Conservation (phyloP, 2,797 vertebrate genomes). For the Graptemys geographica region DNA sequence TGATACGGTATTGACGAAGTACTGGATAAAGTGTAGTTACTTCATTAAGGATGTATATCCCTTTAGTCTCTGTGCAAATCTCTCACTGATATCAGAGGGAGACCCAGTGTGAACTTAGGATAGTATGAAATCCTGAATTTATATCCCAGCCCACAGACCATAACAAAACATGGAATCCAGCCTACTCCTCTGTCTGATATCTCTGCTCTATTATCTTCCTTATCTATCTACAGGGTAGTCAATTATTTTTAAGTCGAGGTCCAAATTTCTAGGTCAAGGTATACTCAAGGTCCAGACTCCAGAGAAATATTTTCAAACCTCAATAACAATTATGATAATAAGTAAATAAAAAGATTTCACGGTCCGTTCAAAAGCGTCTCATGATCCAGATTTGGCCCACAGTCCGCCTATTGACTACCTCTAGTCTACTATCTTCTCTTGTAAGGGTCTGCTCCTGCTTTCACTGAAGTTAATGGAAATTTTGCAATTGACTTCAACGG, state of each 20-base stretch:
- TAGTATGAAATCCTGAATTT: background rate
- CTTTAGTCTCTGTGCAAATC: conserved; percentile 37
- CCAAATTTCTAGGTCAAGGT: too few species aligned
- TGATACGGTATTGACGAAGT: background rate
- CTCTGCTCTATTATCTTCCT: background rate
- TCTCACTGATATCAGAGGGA: conserved; percentile 38
- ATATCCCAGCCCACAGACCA: background rate
- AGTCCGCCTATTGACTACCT: too few species aligned
- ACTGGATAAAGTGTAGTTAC: background rate
- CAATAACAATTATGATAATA: too few species aligned
- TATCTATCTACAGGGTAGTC: background rate
- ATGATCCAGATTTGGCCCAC: too few species aligned
- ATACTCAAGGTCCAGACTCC: too few species aligned
- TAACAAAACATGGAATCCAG: background rate
- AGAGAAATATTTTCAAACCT: too few species aligned
- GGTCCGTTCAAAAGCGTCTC: too few species aligned
- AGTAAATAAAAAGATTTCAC: too few species aligned
- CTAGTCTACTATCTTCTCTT: conserved; percentile 1
- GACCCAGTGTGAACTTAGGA: conserved; percentile 30
- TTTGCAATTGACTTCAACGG: conserved; percentile 14
- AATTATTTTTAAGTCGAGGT: too few species aligned
- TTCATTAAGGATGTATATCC: background rate
- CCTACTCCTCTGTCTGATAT: background rate
- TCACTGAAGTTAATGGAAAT: background rate
- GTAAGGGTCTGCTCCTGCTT: conserved; percentile 26